phyloP scores from a whole-genome alignment of 2,113 vertebrate genomes.

The Saccopteryx bilineata region DNA sequence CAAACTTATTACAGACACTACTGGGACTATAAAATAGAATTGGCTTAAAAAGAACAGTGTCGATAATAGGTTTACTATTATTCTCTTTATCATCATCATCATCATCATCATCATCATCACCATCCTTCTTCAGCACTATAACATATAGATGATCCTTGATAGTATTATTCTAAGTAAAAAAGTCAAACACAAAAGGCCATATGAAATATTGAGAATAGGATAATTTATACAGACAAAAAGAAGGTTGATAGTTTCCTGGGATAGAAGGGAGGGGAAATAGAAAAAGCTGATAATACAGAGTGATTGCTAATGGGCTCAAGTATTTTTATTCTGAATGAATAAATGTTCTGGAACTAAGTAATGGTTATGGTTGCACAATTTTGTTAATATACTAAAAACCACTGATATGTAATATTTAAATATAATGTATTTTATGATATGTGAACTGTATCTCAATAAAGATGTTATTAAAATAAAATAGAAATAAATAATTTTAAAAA shows the following conservation, averaged over 20 bases:
- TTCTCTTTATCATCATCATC: not conserved
- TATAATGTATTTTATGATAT: not conserved
- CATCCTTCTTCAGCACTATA: not conserved
- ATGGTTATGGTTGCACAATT: not conserved
- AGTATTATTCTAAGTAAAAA: conserved; percentile 26
- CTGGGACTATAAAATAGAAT: not conserved
- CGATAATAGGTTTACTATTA: not conserved
- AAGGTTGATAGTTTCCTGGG: not conserved
- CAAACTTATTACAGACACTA: not conserved
- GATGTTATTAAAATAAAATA: not conserved
- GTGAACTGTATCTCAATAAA: conserved; percentile 17
- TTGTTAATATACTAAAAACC: conserved; percentile 47
- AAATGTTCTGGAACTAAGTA: conserved; percentile 16
- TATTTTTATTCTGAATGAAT: not conserved
- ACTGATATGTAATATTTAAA: not conserved
- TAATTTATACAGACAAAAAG: not conserved
- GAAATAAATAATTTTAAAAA: not conserved
- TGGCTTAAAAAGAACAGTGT: not conserved
- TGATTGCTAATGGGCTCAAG: not conserved
- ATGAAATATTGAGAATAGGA: conserved; percentile 46
- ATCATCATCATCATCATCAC: not conserved
- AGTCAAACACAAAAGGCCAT: not conserved
- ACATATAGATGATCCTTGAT: conserved; percentile 6
- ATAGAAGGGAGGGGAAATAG: not conserved
- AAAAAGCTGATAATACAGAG: not conserved